phyloP scores from a whole-genome alignment of 2,113 vertebrate genomes.

The Nothoprocta pentlandii region DNA sequence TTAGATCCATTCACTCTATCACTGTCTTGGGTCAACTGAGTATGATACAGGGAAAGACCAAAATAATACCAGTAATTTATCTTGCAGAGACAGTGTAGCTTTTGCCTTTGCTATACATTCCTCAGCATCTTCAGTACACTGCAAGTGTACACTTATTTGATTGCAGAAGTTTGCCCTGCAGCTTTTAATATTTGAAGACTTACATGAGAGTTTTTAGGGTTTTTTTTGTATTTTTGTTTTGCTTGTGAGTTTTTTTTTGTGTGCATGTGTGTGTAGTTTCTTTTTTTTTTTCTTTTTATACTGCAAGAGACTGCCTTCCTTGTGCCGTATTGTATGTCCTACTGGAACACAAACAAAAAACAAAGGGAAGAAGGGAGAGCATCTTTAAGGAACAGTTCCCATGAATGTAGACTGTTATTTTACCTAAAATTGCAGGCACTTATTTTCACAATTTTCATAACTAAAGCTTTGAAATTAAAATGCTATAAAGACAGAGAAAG shows the following conservation, averaged over 20 bases:
- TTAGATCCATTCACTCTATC: not conserved
- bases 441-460: not conserved
- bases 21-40: not conserved
- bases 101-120: not conserved
- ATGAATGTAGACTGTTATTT: not conserved
- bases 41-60: not conserved
- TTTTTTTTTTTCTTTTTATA: not conserved
- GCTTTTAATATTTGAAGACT: not conserved
- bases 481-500: constrained; percentile 3
- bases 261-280: too few species aligned
- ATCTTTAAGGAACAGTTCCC: not conserved
- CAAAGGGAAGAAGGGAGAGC: not conserved
- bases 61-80: not conserved
- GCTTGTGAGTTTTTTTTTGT: too few species aligned
- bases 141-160: rapidly evolving
- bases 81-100: not conserved
- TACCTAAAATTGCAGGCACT: not conserved
- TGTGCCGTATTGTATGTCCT: not conserved
- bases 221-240: not conserved
- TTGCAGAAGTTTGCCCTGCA: not conserved
- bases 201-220: not conserved
- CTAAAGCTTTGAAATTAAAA: constrained; percentile 43
- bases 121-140: not conserved
- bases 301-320: not conserved
- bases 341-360: not conserved